Evolutionary conservation across 2,888 invertebrate genomes (phyloP).

Genomic region (Drosophila siamana): DNA sequence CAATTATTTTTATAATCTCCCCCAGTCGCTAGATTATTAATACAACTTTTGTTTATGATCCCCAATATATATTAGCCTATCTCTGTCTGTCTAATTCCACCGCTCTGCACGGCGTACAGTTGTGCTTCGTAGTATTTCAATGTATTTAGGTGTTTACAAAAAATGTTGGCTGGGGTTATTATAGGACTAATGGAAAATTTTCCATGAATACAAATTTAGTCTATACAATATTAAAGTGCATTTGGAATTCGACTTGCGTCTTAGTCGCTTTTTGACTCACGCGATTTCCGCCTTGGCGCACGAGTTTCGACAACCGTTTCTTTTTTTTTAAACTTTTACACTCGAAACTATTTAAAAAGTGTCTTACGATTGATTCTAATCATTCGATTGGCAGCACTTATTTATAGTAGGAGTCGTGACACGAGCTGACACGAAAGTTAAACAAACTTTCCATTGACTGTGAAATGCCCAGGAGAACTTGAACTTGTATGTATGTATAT

Average conservation of each 20-base stretch:
- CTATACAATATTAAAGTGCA: not conserved
- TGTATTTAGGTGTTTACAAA: too few relatives aligned
- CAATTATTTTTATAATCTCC: constrained; percentile 5
- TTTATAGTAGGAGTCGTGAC: constrained; percentile 3
- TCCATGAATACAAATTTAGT: too few relatives aligned
- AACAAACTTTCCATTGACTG: not conserved
- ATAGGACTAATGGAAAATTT: too few relatives aligned
- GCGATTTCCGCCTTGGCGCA: constrained; percentile 13
- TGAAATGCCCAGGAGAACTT: not conserved
- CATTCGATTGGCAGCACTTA: not conserved
- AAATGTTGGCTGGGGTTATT: too few relatives aligned
- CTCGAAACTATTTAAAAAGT: not conserved
- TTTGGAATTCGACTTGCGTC: not conserved
- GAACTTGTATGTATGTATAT: too few relatives aligned
- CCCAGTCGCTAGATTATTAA: constrained; percentile 1
- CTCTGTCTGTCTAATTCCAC: not conserved
- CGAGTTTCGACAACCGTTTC: not conserved
- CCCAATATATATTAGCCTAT: not conserved
- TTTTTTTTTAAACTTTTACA: not conserved
- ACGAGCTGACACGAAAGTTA: not conserved
- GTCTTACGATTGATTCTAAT: not conserved
- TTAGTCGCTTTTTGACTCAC: constrained; percentile 7
- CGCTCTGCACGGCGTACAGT: not conserved
- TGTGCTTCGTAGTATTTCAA: not conserved
- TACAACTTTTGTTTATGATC: not conserved